phyloP scores from a whole-genome alignment of 2,113 vertebrate species.

The Syngnathoides biaculeatus region DNA sequence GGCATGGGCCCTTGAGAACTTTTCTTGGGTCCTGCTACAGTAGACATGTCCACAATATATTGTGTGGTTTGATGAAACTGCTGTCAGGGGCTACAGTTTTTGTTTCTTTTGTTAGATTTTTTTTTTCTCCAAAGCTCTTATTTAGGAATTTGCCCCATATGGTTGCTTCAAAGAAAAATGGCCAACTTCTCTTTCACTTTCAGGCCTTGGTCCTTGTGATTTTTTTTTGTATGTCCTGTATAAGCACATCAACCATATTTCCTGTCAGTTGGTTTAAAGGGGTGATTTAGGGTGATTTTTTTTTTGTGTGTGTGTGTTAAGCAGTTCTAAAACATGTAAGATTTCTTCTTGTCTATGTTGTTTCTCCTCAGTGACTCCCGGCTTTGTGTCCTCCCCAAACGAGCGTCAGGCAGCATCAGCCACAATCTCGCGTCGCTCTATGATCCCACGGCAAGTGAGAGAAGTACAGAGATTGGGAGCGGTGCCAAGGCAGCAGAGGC shows the following conservation, averaged over 20 bases:
- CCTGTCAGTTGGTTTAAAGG: background rate
- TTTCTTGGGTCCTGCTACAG: no score
- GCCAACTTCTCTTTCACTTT: background rate
- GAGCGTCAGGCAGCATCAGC: constrained; percentile 51
- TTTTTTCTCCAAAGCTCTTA: no score
- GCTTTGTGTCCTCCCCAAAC: constrained; percentile 52
- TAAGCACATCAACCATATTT: no score
- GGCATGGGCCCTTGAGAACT: no score
- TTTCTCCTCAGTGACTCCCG: constrained; percentile 68
- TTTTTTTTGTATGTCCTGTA: no score
- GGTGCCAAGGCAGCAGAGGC: constrained; percentile 30
- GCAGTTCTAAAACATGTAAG: background rate
- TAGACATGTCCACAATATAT: no score
- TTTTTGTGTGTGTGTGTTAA: background rate
- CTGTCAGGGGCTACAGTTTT: no score
- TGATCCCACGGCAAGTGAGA: constrained; percentile 40
- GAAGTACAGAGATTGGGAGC: constrained; percentile 36
- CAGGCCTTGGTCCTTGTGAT: background rate
- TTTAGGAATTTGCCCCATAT: background rate
- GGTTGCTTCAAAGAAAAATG: background rate
- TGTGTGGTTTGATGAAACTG: no score
- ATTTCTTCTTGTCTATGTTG: constrained; percentile 41
- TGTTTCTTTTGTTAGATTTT: no score
- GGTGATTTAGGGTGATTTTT: background rate
- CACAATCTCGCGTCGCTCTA: constrained; percentile 54